phyloP scores from a whole-genome alignment of 2,113 vertebrate genomes.

The Halcyon senegalensis region DNA sequence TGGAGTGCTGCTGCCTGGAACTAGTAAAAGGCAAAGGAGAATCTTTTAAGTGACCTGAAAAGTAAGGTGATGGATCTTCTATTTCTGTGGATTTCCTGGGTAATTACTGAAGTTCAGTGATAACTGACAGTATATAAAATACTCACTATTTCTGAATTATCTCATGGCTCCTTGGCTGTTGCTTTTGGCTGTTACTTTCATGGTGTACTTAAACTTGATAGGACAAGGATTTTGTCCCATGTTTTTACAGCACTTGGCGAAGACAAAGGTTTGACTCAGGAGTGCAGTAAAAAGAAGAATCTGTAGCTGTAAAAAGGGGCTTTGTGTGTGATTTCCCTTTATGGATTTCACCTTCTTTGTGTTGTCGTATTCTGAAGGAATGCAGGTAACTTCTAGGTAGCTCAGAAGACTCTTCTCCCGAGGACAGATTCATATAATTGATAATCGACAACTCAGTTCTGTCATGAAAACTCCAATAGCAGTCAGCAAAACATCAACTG shows the following conservation, averaged over 20 bases:
- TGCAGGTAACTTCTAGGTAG: neutral
- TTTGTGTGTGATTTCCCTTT: neutral
- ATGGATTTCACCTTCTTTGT: neutral
- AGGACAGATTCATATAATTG: neutral
- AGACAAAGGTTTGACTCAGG: neutral
- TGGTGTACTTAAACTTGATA: neutral
- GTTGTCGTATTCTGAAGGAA: neutral
- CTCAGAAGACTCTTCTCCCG: neutral
- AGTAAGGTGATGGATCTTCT: neutral
- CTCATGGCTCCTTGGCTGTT: neutral
- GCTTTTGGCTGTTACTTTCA: neutral
- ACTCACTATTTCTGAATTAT: neutral
- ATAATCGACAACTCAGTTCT: neutral
- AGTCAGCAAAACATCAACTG: neutral
- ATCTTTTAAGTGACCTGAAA: neutral
- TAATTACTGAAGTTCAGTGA: neutral
- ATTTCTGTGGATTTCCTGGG: neutral
- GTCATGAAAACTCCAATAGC: neutral
- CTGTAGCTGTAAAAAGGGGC: neutral
- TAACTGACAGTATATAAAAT: accelerated
- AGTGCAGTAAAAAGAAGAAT: neutral
- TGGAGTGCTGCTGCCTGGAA: neutral
- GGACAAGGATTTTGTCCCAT: neutral
- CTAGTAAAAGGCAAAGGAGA: neutral
- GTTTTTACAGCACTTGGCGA: neutral